phyloP scores from a whole-genome alignment of 2,113 vertebrate species.

The Odocoileus virginianus region DNA sequence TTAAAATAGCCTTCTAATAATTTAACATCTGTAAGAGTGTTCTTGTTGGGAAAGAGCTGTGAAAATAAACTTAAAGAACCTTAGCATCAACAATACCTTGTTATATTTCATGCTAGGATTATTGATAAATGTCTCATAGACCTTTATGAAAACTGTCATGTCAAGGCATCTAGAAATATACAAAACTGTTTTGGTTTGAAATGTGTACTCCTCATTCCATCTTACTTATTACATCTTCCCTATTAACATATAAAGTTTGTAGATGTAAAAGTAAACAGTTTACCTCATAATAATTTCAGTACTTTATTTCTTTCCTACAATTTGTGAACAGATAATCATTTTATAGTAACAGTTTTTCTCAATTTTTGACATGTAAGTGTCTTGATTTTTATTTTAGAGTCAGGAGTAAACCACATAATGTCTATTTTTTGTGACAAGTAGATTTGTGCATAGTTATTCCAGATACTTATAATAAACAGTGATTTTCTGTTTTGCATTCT shows the following conservation, averaged over 20 bases:
- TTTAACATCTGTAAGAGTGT: not conserved
- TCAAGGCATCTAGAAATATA: not conserved
- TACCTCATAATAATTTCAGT: not conserved
- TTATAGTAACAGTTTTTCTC: not conserved
- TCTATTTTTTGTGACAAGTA: not conserved
- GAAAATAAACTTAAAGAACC: not conserved
- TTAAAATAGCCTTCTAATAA: not conserved
- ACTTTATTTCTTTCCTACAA: not conserved
- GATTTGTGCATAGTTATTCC: not conserved
- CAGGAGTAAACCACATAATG: not conserved
- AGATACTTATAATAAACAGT: not conserved
- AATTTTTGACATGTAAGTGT: not conserved
- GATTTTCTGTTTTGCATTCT: not conserved
- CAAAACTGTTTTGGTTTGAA: not conserved
- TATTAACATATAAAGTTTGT: not conserved
- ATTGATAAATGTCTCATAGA: not conserved
- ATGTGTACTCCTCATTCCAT: not conserved
- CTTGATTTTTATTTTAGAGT: not conserved
- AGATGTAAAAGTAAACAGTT: not conserved
- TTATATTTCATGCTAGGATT: not conserved
- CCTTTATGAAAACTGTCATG: not conserved
- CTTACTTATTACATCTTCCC: not conserved
- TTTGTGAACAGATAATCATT: not conserved
- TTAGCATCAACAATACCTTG: not conserved
- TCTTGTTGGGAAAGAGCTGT: not conserved